Conservation (phyloP, 2,888 invertebrate species). For the Parnassius smintheus region DNA sequence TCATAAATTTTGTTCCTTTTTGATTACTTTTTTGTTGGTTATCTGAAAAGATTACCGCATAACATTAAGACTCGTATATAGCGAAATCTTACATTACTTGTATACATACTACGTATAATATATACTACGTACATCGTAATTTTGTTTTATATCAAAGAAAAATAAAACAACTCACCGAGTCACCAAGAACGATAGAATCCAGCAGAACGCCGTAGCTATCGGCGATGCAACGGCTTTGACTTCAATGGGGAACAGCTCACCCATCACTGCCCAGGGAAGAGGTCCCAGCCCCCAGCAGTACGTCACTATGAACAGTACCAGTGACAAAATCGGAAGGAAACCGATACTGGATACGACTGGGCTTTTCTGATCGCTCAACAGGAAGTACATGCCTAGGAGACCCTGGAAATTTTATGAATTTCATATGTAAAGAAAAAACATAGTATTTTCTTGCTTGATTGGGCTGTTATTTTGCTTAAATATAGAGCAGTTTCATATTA, state of each 20-base stretch:
- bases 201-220: slow-evolving; percentile 88
- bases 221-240: slow-evolving; percentile 89
- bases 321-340: slow-evolving; percentile 87
- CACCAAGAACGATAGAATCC: slow-evolving; percentile 87
- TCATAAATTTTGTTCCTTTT: no score
- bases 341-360: slow-evolving; percentile 71
- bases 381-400: slow-evolving; percentile 84
- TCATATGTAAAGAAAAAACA: no score
- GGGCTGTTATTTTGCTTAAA: no score
- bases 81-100: no score
- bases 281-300: slow-evolving; percentile 90
- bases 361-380: slow-evolving; percentile 67
- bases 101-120: no score
- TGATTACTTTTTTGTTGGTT: no score
- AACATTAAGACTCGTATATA: no score
- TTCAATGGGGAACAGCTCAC: slow-evolving; percentile 90
- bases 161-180: slow-evolving; percentile 77
- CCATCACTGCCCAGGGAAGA: slow-evolving; percentile 90
- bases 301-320: slow-evolving; percentile 87
- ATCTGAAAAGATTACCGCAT: no score
- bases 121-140: no score
- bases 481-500: no score
- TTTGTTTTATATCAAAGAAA: no score
- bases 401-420: slow-evolving; percentile 55
- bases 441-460: no score